A percentile compares a stretch with the other conserved stretches of the same genome.
These are phyloP conservation scores for Penelope pileata DNA, from an alignment of 2,113 vertebrate genomes.

Conservation along the genomic window DNA sequence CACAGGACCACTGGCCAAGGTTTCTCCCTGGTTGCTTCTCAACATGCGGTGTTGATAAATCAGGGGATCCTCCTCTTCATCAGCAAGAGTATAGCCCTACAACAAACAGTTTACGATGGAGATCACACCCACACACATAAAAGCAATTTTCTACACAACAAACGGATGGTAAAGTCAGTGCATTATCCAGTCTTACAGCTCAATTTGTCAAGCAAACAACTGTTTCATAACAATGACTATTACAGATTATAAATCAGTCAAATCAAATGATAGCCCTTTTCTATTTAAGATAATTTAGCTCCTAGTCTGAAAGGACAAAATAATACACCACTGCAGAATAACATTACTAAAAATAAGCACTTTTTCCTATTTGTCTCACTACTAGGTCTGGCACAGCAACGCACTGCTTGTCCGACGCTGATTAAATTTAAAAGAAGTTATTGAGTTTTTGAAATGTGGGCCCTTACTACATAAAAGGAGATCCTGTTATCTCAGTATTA, in stretches of 20 bases:
- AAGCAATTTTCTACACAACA: background rate
- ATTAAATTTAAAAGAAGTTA: background rate
- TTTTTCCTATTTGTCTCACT: background rate
- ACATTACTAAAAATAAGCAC: background rate
- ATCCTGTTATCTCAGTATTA: background rate
- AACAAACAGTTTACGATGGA: background rate
- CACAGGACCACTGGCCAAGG: conserved; percentile 87
- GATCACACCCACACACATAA: background rate
- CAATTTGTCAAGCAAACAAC: background rate
- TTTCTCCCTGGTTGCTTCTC: conserved; percentile 88
- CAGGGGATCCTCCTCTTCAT: conserved; percentile 95
- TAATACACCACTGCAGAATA: background rate
- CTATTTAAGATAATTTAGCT: background rate
- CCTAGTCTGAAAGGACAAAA: background rate
- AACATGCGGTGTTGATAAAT: conserved; percentile 93
- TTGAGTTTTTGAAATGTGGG: background rate
- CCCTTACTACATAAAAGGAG: background rate
- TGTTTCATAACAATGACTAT: background rate
- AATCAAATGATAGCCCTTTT: background rate
- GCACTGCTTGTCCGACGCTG: background rate
- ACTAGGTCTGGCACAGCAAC: background rate
- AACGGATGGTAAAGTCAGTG: background rate
- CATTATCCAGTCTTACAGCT: background rate
- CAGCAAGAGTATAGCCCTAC: conserved; percentile 96
- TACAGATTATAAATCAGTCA: background rate